A percentile compares a stretch with the other conserved stretches of the same genome.
Evolutionary conservation across 2,797 vertebrate species (phyloP).

Genomic region (Phoebastria nigripes): DNA sequence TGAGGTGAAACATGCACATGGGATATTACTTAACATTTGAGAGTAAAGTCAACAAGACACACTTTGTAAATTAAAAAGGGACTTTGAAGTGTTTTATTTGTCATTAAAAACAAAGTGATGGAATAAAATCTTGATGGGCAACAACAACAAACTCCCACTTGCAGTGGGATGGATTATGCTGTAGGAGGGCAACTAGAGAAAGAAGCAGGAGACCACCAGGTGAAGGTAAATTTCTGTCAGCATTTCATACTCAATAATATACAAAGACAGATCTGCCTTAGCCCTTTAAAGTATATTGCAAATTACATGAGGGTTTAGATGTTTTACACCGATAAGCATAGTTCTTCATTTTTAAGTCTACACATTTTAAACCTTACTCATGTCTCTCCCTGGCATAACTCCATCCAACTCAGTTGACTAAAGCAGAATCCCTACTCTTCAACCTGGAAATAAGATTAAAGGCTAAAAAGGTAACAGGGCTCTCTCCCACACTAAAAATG

Average conservation of each 20-base stretch:
- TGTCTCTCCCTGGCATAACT: not conserved
- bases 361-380: not conserved
- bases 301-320: not conserved
- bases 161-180: not conserved
- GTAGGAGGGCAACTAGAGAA: not conserved
- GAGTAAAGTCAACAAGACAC: not conserved
- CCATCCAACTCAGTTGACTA: not conserved
- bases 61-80: rapidly evolving
- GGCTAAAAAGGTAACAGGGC: not conserved
- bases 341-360: not conserved
- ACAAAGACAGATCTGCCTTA: not conserved
- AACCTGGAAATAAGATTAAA: not conserved
- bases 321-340: not conserved
- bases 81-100: not conserved
- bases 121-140: not conserved
- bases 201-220: not conserved
- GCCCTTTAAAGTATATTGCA: not conserved
- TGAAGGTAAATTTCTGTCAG: not conserved
- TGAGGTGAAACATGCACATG: rapidly evolving
- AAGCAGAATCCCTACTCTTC: not conserved
- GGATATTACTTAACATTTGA: not conserved
- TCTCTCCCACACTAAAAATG: not conserved
- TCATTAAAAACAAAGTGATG: not conserved
- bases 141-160: not conserved
- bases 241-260: not conserved